Base-by-base conservation (phyloP, 2,113 vertebrate species). In the Fulica atra region DNA sequence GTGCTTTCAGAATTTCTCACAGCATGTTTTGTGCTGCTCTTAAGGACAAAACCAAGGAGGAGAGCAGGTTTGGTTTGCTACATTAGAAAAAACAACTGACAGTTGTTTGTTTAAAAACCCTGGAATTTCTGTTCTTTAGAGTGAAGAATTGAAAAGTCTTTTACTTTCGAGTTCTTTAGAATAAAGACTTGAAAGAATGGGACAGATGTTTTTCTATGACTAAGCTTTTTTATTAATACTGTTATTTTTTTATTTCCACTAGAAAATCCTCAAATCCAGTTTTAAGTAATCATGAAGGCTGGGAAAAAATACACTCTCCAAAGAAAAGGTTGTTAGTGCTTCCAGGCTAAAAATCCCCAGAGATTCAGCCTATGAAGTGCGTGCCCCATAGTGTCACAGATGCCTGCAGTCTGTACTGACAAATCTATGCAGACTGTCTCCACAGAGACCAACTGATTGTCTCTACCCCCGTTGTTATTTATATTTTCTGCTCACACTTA, bases 361-460 rank as follows among this genome's bases (percentile, higher is more conserved):
- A 61, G n/a, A 77, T 40, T 81, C 13, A 29, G 33, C 21, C 31
- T 28, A 36, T 6, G 9, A 82, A 48, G 44, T 5, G 2, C 44
- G 80, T 18, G 15, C 5, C 60, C 31, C n/a, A 78, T 7, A 1
- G 0, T 13, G 51, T 18, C 36, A 36, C 44, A 57, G 13, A 31
- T 59, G 9, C 36, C 35, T 65, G 26, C 24, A 81, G 21, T 59
- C 38, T 51, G 13, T 46, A 57, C 66, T 64, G 18, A 74, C 35
- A 42, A 24, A 40, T 2, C 2, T 11, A 20, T 3, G 3, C 28
- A 57, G 1, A 0, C 35, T 72, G 19, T 46, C 46, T 7, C 28
- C 46, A n/a, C 7, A 74, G 35, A 59, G 36, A 53, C 21, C 42
- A 89, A 51, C 8, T 7, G 7, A 80, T 51, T 28, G 33, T 23